Conservation (phyloP, 2,888 invertebrate species). For the Drosophila lacicola region DNA sequence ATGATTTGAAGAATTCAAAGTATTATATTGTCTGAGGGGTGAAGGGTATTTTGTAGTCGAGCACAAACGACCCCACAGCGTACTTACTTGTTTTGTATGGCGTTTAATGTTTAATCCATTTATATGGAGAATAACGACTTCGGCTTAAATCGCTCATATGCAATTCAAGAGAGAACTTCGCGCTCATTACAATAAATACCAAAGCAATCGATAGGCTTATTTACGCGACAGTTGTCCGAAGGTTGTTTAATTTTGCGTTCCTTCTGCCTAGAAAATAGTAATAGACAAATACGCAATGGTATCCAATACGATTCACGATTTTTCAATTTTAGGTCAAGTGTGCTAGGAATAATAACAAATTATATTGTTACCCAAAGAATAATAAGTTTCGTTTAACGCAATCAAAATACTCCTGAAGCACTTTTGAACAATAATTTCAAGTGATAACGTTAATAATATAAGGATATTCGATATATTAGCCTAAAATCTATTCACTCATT, state of each 20-base stretch:
- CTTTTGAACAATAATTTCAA: not conserved
- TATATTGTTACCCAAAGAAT: no score
- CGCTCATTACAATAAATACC: conserved; percentile 63
- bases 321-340: conserved; percentile 66
- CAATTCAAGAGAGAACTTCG: conserved; percentile 28
- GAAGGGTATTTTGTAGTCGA: no score
- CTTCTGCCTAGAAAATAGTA: conserved; percentile 24
- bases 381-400: not conserved
- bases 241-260: conserved; percentile 43
- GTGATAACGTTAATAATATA: no score
- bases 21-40: no score
- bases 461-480: no score
- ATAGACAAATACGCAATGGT: conserved; percentile 34
- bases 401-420: not conserved
- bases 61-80: no score
- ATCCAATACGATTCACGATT: conserved; percentile 38
- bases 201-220: conserved; percentile 38
- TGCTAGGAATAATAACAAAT: conserved; percentile 46
- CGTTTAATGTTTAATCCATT: not conserved
- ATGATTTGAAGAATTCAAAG: no score
- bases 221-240: conserved; percentile 27
- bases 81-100: no score
- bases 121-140: not conserved
- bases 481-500: not conserved
- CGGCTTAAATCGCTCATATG: not conserved